Evolutionary conservation across 2,888 invertebrate genomes (phyloP).

Genomic region (Petrophora chlorosata): DNA sequence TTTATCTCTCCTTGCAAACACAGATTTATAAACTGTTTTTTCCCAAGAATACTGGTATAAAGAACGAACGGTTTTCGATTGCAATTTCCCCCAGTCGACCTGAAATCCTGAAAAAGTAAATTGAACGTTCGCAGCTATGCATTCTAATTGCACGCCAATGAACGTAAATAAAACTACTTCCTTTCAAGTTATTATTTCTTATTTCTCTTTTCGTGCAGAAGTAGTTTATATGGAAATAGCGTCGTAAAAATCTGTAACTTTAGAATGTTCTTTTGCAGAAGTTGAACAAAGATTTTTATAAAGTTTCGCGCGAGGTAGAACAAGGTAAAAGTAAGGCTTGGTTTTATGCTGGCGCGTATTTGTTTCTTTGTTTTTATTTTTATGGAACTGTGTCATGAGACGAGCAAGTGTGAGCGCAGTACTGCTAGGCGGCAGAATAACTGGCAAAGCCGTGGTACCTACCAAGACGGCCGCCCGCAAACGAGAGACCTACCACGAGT

Average conservation of each 20-base stretch:
- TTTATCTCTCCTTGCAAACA: conserved; percentile 13
- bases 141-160: conserved; percentile 54
- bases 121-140: conserved; percentile 48
- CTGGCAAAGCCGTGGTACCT: too few species aligned
- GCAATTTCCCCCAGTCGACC: conserved; percentile 45
- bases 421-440: too few species aligned
- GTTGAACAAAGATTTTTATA: conserved; percentile 8
- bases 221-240: conserved; percentile 27
- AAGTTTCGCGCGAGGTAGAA: conserved; percentile 8
- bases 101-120: conserved; percentile 47
- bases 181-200: conserved; percentile 30
- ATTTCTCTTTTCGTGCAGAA: conserved; percentile 17
- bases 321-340: conserved; percentile 3
- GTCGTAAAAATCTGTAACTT: conserved; percentile 22
- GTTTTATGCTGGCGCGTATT: too few species aligned
- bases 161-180: conserved; percentile 37
- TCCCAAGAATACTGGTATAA: conserved; percentile 30
- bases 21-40: conserved; percentile 21
- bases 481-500: too few species aligned
- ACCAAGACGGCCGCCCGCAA: too few species aligned
- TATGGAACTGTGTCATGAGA: too few species aligned
- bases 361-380: too few species aligned
- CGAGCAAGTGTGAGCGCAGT: too few species aligned
- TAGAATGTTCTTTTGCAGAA: conserved; percentile 11
- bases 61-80: conserved; percentile 38